Percentiles rank a stretch among this genome's conserved stretches.
phyloP scores from a whole-genome alignment of 2,888 invertebrate genomes.

The Meteorus cinctellus region DNA sequence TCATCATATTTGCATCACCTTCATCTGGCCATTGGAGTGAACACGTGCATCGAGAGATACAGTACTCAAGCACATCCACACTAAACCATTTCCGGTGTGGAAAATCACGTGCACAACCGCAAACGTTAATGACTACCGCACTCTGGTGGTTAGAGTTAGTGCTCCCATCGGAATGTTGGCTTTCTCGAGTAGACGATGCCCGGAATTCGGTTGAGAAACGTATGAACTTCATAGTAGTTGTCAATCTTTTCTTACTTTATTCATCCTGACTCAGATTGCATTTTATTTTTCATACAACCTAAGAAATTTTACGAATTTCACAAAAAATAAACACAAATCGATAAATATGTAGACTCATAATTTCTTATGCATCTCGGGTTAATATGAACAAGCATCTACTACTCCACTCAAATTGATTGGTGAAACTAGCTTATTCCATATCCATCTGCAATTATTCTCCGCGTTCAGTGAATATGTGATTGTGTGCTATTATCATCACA shows the following conservation, averaged over 20 bases:
- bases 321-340: too few relatives aligned
- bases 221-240: conserved; percentile 34
- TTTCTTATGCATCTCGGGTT: too few relatives aligned
- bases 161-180: conserved; percentile 14
- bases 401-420: too few relatives aligned
- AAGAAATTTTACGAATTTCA: too few relatives aligned
- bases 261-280: too few relatives aligned
- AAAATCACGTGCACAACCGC: conserved; percentile 42
- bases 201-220: conserved; percentile 44
- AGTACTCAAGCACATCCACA: not conserved
- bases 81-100: conserved; percentile 12
- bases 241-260: not conserved
- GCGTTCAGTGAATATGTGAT: too few relatives aligned
- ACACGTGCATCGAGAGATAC: not conserved
- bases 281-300: too few relatives aligned
- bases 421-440: too few relatives aligned
- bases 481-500: too few relatives aligned
- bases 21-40: not conserved
- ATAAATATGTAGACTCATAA: too few relatives aligned
- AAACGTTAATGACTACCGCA: conserved; percentile 44
- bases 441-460: too few relatives aligned
- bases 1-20: not conserved
- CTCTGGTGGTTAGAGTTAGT: conserved; percentile 33
- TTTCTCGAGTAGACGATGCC: conserved; percentile 32
- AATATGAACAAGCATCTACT: too few relatives aligned